Evolutionary conservation across 2,888 invertebrate genomes (phyloP).

Genomic region (Polydrusus pterygomalis): DNA sequence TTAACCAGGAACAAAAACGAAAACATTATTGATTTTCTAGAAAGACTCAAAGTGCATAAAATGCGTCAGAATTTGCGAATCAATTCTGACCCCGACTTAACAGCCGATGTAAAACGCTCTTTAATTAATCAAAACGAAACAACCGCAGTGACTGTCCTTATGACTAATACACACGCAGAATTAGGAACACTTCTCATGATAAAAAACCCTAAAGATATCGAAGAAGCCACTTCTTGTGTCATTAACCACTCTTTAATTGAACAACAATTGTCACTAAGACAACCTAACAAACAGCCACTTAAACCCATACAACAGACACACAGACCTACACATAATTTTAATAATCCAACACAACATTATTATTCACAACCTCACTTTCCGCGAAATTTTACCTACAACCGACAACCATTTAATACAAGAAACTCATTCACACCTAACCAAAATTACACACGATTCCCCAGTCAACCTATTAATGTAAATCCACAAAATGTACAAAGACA

Average conservation of each 20-base stretch:
- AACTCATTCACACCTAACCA: background rate
- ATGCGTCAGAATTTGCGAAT: constrained; percentile 2
- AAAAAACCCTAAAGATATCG: constrained; percentile 22
- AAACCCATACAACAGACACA: background rate
- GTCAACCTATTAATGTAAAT: constrained; percentile 53
- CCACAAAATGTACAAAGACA: constrained; percentile 32
- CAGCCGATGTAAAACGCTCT: background rate
- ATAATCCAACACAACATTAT: background rate
- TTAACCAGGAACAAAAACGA: constrained; percentile 14
- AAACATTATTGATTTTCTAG: constrained; percentile 19
- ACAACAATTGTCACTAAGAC: background rate
- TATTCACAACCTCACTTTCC: background rate
- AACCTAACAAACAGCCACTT: background rate
- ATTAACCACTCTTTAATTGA: background rate
- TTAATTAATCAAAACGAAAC: constrained; percentile 20
- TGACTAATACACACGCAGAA: constrained; percentile 7
- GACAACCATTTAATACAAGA: background rate
- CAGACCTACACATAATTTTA: background rate
- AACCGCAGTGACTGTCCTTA: constrained; percentile 20
- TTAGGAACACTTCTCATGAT: constrained; percentile 29
- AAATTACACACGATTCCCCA: constrained; percentile 12
- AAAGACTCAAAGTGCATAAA: constrained; percentile 22
- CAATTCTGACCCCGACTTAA: background rate
- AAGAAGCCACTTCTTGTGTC: constrained; percentile 7
- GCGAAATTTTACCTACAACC: background rate